Percentiles rank a stretch among this genome's conserved stretches.
Conservation (phyloP, 2,113 vertebrate species). For the Phycodurus eques region DNA sequence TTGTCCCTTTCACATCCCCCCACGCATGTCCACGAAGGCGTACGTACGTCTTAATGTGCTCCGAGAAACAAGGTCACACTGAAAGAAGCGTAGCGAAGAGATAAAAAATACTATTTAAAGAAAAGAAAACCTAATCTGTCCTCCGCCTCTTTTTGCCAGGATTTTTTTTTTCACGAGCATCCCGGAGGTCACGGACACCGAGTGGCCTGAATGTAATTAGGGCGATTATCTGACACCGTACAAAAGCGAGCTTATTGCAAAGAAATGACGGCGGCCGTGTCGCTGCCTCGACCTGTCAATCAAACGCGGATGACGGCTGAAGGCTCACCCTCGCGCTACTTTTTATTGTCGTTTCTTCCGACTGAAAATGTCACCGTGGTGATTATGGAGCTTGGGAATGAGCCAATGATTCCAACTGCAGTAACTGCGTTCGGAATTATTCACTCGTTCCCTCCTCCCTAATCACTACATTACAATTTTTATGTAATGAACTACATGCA, state of each 20-base stretch:
- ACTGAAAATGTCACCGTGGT: not conserved
- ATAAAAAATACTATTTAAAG: conserved; percentile 48
- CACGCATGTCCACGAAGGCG: too few species aligned
- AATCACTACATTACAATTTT: too few species aligned
- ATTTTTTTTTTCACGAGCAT: conserved; percentile 40
- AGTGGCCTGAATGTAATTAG: conserved; percentile 61
- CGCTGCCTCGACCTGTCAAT: conserved; percentile 55
- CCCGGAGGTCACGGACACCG: conserved; percentile 59
- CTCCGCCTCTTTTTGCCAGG: conserved; percentile 47
- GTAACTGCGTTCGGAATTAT: too few species aligned
- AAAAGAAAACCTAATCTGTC: conserved; percentile 58
- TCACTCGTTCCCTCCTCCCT: too few species aligned
- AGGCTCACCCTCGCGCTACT: not conserved
- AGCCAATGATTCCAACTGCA: too few species aligned
- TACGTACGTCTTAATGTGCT: not conserved
- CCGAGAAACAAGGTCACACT: conserved; percentile 25
- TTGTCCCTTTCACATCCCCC: too few species aligned
- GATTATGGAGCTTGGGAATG: too few species aligned
- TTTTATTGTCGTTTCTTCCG: not conserved
- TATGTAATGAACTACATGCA: too few species aligned
- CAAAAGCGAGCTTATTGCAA: conserved; percentile 55
- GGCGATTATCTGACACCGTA: conserved; percentile 64
- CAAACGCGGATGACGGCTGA: conserved; percentile 51
- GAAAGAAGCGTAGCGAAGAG: conserved; percentile 54
- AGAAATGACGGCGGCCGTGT: conserved; percentile 55